Conservation (phyloP, 2,797 vertebrate species). For the Clarias laeviceps region DNA sequence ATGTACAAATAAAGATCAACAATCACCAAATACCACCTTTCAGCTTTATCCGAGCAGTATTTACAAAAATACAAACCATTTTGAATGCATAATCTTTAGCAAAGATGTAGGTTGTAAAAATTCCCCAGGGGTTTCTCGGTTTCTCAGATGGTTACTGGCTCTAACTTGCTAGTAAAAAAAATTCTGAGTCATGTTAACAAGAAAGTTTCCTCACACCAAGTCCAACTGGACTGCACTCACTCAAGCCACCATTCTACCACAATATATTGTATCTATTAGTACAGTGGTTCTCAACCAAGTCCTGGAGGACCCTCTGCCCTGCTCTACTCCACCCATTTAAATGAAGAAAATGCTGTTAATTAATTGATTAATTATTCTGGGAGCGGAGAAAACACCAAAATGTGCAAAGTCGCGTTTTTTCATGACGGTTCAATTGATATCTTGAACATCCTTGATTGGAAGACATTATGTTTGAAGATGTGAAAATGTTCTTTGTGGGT, state of each 20-base stretch:
- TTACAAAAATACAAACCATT: background rate
- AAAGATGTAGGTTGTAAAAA: background rate
- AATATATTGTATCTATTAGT: background rate
- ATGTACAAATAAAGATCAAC: background rate
- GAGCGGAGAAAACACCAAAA: too few species aligned
- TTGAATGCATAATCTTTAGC: background rate
- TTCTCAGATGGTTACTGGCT: background rate
- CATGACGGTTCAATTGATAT: background rate
- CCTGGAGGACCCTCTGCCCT: too few species aligned
- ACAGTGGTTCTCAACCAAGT: too few species aligned
- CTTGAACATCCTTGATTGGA: background rate
- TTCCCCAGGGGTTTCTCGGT: background rate
- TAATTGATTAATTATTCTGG: too few species aligned
- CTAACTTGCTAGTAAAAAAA: background rate
- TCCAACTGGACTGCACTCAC: background rate
- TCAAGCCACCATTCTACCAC: background rate
- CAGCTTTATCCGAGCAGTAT: background rate
- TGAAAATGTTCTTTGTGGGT: background rate
- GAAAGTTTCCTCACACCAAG: background rate
- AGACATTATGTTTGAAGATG: background rate
- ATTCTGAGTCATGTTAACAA: background rate
- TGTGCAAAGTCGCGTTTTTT: too few species aligned
- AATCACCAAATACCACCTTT: background rate
- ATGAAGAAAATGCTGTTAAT: too few species aligned
- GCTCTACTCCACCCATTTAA: too few species aligned